Percentiles rank a stretch among this genome's conserved stretches.
Conservation (phyloP, 2,888 invertebrate genomes). For the Rotaria sp. region DNA sequence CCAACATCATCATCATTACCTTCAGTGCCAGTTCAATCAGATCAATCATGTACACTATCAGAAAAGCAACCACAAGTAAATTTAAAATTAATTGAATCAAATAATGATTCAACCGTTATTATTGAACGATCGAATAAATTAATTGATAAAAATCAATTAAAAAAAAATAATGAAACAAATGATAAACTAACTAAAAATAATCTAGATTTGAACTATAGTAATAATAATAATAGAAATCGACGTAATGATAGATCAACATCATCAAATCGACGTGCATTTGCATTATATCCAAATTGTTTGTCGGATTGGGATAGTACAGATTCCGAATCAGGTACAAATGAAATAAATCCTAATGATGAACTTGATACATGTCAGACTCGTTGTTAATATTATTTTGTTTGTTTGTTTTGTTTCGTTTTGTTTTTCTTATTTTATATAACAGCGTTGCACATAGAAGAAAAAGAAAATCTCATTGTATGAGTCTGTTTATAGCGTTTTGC, state of each 20-base stretch:
- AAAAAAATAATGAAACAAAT: neutral
- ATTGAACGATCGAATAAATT: neutral
- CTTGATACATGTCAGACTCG: neutral
- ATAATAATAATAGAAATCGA: too few species aligned
- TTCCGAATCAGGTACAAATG: neutral
- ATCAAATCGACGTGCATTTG: neutral
- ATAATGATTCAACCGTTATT: neutral
- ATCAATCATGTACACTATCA: neutral
- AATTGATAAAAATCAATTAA: neutral
- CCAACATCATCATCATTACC: neutral
- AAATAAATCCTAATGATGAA: neutral
- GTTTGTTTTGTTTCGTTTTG: too few species aligned
- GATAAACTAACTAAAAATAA: neutral
- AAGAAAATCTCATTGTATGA: constrained; percentile 7
- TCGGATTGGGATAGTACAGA: constrained; percentile 5
- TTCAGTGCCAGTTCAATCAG: neutral
- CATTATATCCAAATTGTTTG: neutral
- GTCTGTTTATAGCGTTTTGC: neutral
- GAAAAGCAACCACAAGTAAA: neutral
- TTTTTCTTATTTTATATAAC: neutral
- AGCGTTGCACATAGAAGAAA: neutral
- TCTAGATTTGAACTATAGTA: neutral
- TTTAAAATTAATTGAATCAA: constrained; percentile 24
- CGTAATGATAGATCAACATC: neutral
- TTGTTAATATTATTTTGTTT: neutral